Percentiles rank a stretch among this genome's conserved stretches.
Conservation (phyloP, 2,797 vertebrate species). For the Orientallactaga sibirica region DNA sequence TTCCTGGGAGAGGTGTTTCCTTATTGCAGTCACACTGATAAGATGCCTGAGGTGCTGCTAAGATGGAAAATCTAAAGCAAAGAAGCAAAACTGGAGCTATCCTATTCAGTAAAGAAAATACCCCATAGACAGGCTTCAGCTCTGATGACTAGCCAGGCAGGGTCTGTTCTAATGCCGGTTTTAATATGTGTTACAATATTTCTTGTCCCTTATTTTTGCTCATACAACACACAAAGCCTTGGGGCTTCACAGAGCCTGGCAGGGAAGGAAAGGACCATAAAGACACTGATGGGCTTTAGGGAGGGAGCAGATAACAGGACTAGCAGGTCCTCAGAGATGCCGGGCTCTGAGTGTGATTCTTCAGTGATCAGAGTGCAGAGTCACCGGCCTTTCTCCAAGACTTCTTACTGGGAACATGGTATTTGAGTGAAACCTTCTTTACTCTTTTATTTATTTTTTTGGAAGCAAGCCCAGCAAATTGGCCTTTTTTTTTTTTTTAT, state of each 20-base stretch:
- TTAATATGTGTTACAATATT: not conserved
- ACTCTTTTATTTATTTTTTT: too few species aligned
- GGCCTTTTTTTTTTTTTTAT: too few species aligned
- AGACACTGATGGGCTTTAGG: not conserved
- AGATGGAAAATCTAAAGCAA: not conserved
- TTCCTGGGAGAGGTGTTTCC: not conserved
- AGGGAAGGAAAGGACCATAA: not conserved
- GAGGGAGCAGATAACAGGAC: not conserved
- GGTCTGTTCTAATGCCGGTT: not conserved
- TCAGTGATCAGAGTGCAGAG: not conserved
- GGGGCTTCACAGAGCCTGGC: not conserved
- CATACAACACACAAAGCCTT: not conserved
- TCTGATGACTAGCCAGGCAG: not conserved
- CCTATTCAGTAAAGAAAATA: not conserved
- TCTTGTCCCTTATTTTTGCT: not conserved
- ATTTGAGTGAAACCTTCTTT: not conserved
- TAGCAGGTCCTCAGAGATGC: not conserved
- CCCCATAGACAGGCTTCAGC: not conserved
- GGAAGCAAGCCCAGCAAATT: too few species aligned
- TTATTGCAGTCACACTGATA: not conserved
- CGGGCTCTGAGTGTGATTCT: not conserved
- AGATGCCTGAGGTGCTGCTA: not conserved
- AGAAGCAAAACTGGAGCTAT: not conserved
- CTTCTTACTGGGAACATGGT: not conserved
- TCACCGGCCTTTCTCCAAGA: not conserved